A percentile compares a stretch with the other conserved stretches of the same genome.
These are phyloP conservation scores for Apodemus agrarius DNA, from an alignment of 2,797 vertebrate species.

Conservation along the genomic window DNA sequence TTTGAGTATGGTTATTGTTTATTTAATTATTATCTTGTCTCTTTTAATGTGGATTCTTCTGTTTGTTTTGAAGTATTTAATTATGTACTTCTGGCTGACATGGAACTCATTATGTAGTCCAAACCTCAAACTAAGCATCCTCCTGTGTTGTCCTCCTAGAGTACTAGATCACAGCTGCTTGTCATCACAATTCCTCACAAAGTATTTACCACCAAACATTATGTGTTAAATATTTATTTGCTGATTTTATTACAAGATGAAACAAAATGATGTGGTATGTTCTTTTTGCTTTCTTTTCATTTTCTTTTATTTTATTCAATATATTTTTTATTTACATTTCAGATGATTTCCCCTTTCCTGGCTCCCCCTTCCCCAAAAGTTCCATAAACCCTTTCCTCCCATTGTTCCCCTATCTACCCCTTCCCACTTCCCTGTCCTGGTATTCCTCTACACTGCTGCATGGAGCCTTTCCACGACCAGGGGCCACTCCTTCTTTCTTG, in stretches of 20 bases:
- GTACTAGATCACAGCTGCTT: background rate
- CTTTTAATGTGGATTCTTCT: background rate
- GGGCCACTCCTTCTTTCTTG: no score
- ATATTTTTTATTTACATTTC: no score
- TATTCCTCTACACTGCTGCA: no score
- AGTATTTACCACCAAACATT: background rate
- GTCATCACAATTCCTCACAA: background rate
- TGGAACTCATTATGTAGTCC: background rate
- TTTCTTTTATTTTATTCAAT: no score
- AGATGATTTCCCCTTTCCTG: no score
- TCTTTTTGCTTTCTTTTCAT: no score
- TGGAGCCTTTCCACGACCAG: no score
- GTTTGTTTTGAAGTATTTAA: background rate
- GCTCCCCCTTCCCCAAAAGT: no score
- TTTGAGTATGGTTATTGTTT: background rate
- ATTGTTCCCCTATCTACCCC: no score
- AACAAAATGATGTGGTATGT: background rate
- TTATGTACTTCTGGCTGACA: background rate
- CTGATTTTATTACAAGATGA: background rate
- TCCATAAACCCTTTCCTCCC: no score
- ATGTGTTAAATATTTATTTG: background rate
- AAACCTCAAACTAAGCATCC: background rate
- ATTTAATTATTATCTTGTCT: background rate
- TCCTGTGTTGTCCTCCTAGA: background rate
- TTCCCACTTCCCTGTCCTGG: no score